Evolutionary conservation across 2,797 vertebrate species (phyloP), one percentile per base, ranked within the genome.

Genomic region (Brachyalestes nurse): DNA sequence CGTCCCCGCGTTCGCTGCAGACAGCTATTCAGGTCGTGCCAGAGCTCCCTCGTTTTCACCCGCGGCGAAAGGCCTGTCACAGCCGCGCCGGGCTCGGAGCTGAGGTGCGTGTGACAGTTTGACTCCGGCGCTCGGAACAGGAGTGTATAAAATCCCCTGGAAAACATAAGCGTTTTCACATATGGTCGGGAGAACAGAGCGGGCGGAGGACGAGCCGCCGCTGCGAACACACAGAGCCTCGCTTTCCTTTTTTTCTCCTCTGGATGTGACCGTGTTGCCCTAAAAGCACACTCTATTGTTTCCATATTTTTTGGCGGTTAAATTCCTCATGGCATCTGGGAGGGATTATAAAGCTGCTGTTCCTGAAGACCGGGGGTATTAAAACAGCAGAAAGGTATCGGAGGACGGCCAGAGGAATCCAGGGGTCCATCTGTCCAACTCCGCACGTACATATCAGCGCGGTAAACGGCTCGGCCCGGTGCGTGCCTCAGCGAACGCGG

Each of bases 301-400:
- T 91, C 89, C 89, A 91, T 88, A 90, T 83, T 88, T 87, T 87
- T 84, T 88, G 78, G 80, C 71, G 84, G 85, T 62, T 34, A 84
- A 82, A 90, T 89, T 90, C 88, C 86, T 86, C 38, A 71, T 87
- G 87, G 86, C 89, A 92, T 91, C 86, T 91, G 88, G 88, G 90
- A 88, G 80, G 87, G 79, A 91, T 92, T 92, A 91, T 66, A 86
- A 78, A 72, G 79, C 86, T 25, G 71, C 83, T 83, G 84, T 72
- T 86, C 78, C 77, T 85, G 45, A 84, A 64, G 83, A 86, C 89
- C 89, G 86, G 89, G 88, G 82, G 77, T 85, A 89, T 88, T 84
- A 88, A 88, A 90, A 89, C 81, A 89, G 86, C 86, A 84, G 77
- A 87, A 77, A 86, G 84, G 84, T 73, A 80, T 88, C 79, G 16